Evolutionary conservation across 2,113 vertebrate genomes (phyloP).

Genomic region (Bagarius yarrelli): DNA sequence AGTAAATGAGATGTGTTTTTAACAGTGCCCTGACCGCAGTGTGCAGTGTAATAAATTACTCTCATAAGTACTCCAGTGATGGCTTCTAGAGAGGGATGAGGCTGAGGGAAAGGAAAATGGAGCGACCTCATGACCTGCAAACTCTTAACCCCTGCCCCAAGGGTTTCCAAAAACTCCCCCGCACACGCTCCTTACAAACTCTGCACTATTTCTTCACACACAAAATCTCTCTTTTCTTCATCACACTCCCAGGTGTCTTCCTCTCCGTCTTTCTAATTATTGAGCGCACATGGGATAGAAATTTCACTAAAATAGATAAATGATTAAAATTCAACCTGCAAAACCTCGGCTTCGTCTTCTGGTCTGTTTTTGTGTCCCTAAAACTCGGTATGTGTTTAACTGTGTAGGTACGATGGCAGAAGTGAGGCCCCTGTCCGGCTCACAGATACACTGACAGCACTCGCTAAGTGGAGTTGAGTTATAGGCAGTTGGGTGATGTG

Average conservation of each 20-base stretch:
- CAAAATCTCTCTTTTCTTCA: slow-evolving; percentile 40
- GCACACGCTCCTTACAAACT: slow-evolving; percentile 58
- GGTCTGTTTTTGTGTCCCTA: slow-evolving; percentile 45
- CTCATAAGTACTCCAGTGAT: slow-evolving; percentile 71
- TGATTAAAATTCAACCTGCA: slow-evolving; percentile 75
- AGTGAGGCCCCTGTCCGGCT: slow-evolving; percentile 56
- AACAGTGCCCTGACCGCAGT: slow-evolving; percentile 53
- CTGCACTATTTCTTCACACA: slow-evolving; percentile 50
- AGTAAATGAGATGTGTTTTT: slow-evolving; percentile 41
- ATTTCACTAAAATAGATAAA: slow-evolving; percentile 63
- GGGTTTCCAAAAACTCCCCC: slow-evolving; percentile 63
- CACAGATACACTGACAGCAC: slow-evolving; percentile 73
- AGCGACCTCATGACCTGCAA: slow-evolving; percentile 68
- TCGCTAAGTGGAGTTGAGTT: slow-evolving; percentile 81
- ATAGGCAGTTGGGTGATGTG: slow-evolving; percentile 78
- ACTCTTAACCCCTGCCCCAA: slow-evolving; percentile 74
- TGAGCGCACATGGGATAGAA: slow-evolving; percentile 57
- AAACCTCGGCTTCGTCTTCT: slow-evolving; percentile 39
- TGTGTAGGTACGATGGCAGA: slow-evolving; percentile 19
- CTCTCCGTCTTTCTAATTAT: slow-evolving; percentile 54
- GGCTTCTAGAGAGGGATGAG: slow-evolving; percentile 66
- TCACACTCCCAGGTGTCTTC: slow-evolving; percentile 55
- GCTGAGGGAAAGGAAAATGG: slow-evolving; percentile 70
- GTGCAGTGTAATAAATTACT: slow-evolving; percentile 71
- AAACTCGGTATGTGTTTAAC: slow-evolving; percentile 30